Evolutionary conservation across 2,888 invertebrate species (phyloP).

Genomic region (Neelides folsomi): DNA sequence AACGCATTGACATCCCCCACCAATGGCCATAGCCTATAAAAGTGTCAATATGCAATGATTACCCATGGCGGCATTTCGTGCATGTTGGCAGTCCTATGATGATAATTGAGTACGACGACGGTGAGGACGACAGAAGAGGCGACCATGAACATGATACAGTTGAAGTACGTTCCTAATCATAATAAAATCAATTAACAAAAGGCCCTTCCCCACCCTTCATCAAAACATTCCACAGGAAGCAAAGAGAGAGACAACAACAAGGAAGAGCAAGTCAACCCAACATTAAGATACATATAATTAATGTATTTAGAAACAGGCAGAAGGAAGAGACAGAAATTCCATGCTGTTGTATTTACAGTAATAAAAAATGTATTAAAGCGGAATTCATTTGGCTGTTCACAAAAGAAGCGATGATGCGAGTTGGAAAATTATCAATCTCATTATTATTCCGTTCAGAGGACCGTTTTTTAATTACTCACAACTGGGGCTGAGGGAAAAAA

Average conservation of each 20-base stretch:
- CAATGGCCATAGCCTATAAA: no score
- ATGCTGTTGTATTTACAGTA: no score
- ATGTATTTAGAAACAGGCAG: not conserved
- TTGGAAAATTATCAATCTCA: no score
- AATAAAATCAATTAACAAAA: conserved; percentile 26
- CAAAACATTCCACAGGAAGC: not conserved
- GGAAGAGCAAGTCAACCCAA: not conserved
- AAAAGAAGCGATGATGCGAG: no score
- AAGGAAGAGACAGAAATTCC: not conserved
- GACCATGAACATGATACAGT: conserved; percentile 99
- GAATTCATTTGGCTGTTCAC: no score
- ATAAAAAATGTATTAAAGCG: no score
- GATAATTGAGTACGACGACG: conserved; percentile 91
- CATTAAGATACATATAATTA: no score
- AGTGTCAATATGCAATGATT: conserved; percentile 35
- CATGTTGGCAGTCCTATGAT: conserved; percentile 90
- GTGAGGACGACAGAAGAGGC: conserved; percentile 94
- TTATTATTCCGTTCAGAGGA: no score
- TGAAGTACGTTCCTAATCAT: conserved; percentile 86
- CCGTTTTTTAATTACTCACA: not conserved
- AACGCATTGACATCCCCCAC: no score
- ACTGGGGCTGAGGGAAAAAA: not conserved
- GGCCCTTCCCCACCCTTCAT: not conserved
- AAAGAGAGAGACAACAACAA: not conserved
- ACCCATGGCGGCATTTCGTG: conserved; percentile 96